Evolutionary conservation across 2,113 vertebrate species (phyloP).

Genomic region (Ailuropoda melanoleuca): DNA sequence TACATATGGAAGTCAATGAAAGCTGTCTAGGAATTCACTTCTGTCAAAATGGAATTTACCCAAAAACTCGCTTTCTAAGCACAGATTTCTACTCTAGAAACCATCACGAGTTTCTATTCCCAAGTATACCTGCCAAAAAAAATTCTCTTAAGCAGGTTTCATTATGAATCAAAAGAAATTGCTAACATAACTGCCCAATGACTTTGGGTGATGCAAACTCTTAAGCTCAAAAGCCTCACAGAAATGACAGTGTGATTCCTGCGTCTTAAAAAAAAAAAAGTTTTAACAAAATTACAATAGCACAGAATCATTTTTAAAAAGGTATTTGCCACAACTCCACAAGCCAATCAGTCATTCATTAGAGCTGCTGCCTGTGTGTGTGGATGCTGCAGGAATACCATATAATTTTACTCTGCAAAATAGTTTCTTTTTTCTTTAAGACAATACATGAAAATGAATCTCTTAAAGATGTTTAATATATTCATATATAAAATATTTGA

Average conservation of each 20-base stretch:
- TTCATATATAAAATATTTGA: slow-evolving; percentile 86
- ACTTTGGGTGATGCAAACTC: slow-evolving; percentile 77
- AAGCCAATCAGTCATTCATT: slow-evolving; percentile 64
- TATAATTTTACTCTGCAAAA: slow-evolving; percentile 84
- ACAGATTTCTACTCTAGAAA: slow-evolving; percentile 60
- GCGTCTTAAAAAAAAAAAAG: slow-evolving; percentile 31
- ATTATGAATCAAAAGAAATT: slow-evolving; percentile 50
- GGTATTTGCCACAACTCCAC: slow-evolving; percentile 69
- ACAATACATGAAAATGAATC: slow-evolving; percentile 83
- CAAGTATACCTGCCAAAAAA: slow-evolving; percentile 43
- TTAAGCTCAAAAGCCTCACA: slow-evolving; percentile 76
- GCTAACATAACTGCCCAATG: slow-evolving; percentile 39
- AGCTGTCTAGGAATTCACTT: slow-evolving; percentile 65
- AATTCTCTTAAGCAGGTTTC: slow-evolving; percentile 46
- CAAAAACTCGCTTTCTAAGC: slow-evolving; percentile 40
- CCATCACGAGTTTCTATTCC: slow-evolving; percentile 46
- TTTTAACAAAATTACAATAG: slow-evolving; percentile 53
- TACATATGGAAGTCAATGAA: slow-evolving; percentile 79
- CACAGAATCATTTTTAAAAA: slow-evolving; percentile 67
- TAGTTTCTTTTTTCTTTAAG: slow-evolving; percentile 80
- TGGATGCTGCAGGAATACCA: slow-evolving; percentile 59
- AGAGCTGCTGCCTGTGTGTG: slow-evolving; percentile 35
- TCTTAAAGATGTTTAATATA: slow-evolving; percentile 83
- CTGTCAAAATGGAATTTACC: slow-evolving; percentile 63
- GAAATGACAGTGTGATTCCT: slow-evolving; percentile 76